Evolutionary conservation across 2,113 vertebrate species (phyloP), one percentile per base, ranked within the genome.

Genomic region (Grammomys dolichurus): DNA sequence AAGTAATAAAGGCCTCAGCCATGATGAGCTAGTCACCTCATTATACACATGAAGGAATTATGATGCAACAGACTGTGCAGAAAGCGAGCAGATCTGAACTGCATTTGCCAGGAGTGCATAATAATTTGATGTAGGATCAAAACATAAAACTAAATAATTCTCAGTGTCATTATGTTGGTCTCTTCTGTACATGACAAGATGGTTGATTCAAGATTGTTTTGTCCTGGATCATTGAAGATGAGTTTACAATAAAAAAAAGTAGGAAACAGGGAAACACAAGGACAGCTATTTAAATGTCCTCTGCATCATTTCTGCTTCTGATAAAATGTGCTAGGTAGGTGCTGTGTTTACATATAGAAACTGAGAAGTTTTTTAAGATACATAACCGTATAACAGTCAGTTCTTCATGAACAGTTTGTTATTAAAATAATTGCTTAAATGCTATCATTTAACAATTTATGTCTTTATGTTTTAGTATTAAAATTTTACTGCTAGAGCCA

Each of bases 191-290:
- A n/a, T 63, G 36, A 92, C 92, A 96, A 69, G 10, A 22, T 11
- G 33, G 5, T 81, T 91, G 69, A 51, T 31, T 82, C 3, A 81
- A 43, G 2, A 90, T 46, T 84, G 20, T 76, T 95, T 96, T 14
- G 9, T 91, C 65, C 2, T 65, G 85, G 9, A 82, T 90, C 80
- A 88, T 36, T 86, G 48, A 3, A 8, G 69, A 51, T 24, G 28
- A 81, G 28, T 86, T 92, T 77, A 90, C 1, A n/a, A 67, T 77
- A 95, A 94, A 93, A 36, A 93, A 90, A 95, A 84, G 3, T 2
- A 88, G 65, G 2, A 92, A 90, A 78, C 4, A 19, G 12, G 14
- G 17, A 46, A 16, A 48, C 1, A 70, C 17, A 33, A 33, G 24
- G 87, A 87, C 0, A 31, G 1, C 7, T 14, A 51, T 20, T 80